phyloP scores from a whole-genome alignment of 2,113 vertebrate genomes.

The Lophius piscatorius region DNA sequence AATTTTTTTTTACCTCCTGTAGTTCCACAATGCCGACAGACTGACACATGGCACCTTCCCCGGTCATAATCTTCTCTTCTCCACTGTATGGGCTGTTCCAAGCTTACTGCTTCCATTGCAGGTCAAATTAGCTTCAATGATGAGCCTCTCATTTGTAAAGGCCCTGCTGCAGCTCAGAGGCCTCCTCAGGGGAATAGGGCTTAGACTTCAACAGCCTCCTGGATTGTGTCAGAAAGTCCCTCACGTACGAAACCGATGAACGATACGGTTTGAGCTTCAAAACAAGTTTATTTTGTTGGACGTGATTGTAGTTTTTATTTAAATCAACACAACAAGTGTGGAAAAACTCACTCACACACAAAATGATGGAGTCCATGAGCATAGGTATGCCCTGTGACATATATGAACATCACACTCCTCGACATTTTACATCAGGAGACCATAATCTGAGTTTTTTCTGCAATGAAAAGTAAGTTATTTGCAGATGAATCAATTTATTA shows the following conservation, averaged over 20 bases:
- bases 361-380: neutral
- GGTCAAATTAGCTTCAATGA: slow-evolving; percentile 68
- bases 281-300: neutral
- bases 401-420: too few species aligned
- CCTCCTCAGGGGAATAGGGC: slow-evolving; percentile 36
- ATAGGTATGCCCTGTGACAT: too few species aligned
- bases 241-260: neutral
- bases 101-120: slow-evolving; percentile 48
- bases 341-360: neutral
- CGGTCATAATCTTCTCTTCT: slow-evolving; percentile 8
- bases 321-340: neutral
- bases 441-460: neutral
- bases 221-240: slow-evolving; percentile 17
- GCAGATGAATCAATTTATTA: neutral
- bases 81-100: slow-evolving; percentile 12
- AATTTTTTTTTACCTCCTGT: neutral
- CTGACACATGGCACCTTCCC: slow-evolving; percentile 18
- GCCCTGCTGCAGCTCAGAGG: slow-evolving; percentile 46
- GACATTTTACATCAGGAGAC: neutral
- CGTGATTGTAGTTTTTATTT: neutral
- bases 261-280: neutral
- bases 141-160: slow-evolving; percentile 56
- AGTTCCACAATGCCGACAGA: slow-evolving; percentile 10
- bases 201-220: slow-evolving; percentile 33
- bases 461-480: neutral